Percentiles rank a stretch among this genome's conserved stretches.
phyloP scores from a whole-genome alignment of 2,888 invertebrate species.

The Margaritifera margaritifera region DNA sequence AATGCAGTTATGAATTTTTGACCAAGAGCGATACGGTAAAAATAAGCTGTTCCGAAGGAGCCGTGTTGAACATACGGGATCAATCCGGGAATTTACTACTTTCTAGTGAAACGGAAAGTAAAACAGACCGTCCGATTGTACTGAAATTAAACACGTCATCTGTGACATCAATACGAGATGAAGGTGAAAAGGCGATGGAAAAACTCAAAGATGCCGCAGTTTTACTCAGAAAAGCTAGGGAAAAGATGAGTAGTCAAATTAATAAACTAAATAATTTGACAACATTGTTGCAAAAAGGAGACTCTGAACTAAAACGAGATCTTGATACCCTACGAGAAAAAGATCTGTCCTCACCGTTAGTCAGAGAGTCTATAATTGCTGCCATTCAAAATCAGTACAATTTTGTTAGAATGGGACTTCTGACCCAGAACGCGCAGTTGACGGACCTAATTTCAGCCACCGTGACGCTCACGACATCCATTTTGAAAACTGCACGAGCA shows the following conservation, averaged over 20 bases:
- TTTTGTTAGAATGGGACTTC: slow-evolving; percentile 56
- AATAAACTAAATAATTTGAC: slow-evolving; percentile 51
- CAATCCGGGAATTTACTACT: slow-evolving; percentile 41
- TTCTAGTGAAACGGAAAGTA: slow-evolving; percentile 29
- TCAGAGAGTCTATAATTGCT: slow-evolving; percentile 55
- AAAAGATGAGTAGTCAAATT: slow-evolving; percentile 38
- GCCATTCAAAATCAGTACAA: slow-evolving; percentile 62
- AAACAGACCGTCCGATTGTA: slow-evolving; percentile 25
- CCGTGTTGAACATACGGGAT: slow-evolving; percentile 41
- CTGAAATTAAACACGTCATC: slow-evolving; percentile 34
- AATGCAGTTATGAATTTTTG: slow-evolving; percentile 43
- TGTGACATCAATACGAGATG: slow-evolving; percentile 31
- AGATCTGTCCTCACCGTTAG: slow-evolving; percentile 42
- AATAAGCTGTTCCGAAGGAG: slow-evolving; percentile 41
- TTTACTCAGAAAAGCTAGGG: slow-evolving; percentile 44
- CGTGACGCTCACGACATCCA: slow-evolving; percentile 43
- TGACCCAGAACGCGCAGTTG: slow-evolving; percentile 57
- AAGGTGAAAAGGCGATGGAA: slow-evolving; percentile 35
- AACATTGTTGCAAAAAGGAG: slow-evolving; percentile 44
- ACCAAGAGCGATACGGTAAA: slow-evolving; percentile 36
- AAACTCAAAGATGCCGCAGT: slow-evolving; percentile 49
- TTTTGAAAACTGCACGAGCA: slow-evolving; percentile 46
- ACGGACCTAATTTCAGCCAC: slow-evolving; percentile 46
- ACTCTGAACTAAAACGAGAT: slow-evolving; percentile 47
- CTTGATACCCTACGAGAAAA: slow-evolving; percentile 42